Percentiles rank a stretch among this genome's conserved stretches.
These are phyloP conservation scores for Chrysolina americana DNA, from an alignment of 2,888 invertebrate species.

Conservation along the genomic window DNA sequence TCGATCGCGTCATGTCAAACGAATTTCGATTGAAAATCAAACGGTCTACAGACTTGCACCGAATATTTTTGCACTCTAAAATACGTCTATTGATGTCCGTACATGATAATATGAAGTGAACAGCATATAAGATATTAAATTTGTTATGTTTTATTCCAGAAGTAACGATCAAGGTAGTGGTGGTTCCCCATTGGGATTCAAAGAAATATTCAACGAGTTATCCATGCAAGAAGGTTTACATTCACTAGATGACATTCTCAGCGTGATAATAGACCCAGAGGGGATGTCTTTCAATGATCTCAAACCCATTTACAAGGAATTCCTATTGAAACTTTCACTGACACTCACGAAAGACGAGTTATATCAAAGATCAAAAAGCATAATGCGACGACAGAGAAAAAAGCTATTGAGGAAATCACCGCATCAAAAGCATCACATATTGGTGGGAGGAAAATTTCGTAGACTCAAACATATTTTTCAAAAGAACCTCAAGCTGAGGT, in stretches of 20 bases:
- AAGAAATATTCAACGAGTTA: conserved; percentile 89
- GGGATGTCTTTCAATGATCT: conserved; percentile 95
- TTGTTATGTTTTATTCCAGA: conserved; percentile 68
- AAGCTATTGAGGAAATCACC: conserved; percentile 73
- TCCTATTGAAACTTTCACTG: conserved; percentile 87
- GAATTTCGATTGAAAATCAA: no score
- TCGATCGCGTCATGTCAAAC: no score
- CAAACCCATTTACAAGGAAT: conserved; percentile 93
- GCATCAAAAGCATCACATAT: conserved; percentile 57
- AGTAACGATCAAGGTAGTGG: conserved; percentile 78
- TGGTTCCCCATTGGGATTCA: conserved; percentile 88
- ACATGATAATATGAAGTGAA: no score
- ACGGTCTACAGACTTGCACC: no score
- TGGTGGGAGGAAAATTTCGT: conserved; percentile 64
- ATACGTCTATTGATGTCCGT: no score
- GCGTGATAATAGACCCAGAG: conserved; percentile 90
- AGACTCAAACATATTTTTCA: conserved; percentile 73
- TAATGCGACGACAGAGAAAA: conserved; percentile 88
- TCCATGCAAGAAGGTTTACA: conserved; percentile 90
- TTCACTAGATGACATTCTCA: conserved; percentile 89
- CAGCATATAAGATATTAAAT: no score
- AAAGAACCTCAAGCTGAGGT: conserved; percentile 70
- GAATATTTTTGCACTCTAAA: no score
- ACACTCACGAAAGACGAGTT: conserved; percentile 94
- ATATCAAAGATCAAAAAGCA: conserved; percentile 90